These are phyloP conservation scores for Parnassius orleans DNA, from an alignment of 2,888 invertebrate genomes.

Conservation along the genomic window DNA sequence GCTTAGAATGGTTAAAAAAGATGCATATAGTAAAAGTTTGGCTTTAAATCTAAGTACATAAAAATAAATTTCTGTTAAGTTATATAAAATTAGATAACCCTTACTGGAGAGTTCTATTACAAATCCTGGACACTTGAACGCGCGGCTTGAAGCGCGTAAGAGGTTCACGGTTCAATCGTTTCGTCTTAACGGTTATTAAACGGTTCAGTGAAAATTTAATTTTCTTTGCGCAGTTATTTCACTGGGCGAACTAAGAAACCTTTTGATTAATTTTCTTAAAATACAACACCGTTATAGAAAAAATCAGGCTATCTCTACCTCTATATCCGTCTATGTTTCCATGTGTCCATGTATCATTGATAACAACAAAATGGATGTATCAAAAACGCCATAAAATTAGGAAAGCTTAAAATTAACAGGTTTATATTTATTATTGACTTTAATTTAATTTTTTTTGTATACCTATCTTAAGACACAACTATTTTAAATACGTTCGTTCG, in stretches of 20 bases:
- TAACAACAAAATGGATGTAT: too few species aligned
- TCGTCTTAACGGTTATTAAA: constrained; percentile 46
- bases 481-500: too few species aligned
- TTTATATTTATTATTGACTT: too few species aligned
- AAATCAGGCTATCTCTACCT: too few species aligned
- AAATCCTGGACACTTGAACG: constrained; percentile 36
- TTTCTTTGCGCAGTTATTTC: constrained; percentile 34
- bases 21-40: too few species aligned
- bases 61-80: neutral
- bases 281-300: neutral
- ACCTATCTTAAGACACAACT: too few species aligned
- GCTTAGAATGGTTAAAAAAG: too few species aligned
- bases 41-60: constrained; percentile 3
- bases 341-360: too few species aligned
- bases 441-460: too few species aligned
- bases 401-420: too few species aligned
- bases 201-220: constrained; percentile 49
- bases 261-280: constrained; percentile 19
- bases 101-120: constrained; percentile 29
- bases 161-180: constrained; percentile 48
- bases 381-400: too few species aligned
- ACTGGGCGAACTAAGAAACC: neutral
- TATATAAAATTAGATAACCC: constrained; percentile 4
- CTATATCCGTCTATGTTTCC: too few species aligned
- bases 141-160: constrained; percentile 44